phyloP scores from a whole-genome alignment of 1,140 invertebrate genomes.

The Hestina assimilis region DNA sequence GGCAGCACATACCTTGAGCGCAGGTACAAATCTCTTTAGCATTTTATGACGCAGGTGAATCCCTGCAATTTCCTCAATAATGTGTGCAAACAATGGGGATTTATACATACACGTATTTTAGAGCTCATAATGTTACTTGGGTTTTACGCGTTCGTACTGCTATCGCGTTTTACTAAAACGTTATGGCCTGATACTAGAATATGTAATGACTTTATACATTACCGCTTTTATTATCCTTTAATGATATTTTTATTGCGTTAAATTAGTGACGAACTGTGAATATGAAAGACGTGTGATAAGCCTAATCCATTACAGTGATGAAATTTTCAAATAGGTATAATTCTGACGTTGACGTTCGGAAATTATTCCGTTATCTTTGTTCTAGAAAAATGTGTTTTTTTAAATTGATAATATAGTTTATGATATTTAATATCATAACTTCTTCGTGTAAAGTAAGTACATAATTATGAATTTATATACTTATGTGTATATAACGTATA shows the following conservation, averaged over 20 bases:
- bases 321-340: neutral
- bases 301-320: constrained; percentile 1
- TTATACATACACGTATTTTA: constrained; percentile 18
- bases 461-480: too few relatives aligned
- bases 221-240: neutral
- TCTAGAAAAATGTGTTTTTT: neutral
- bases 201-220: constrained; percentile 14
- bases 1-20: neutral
- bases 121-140: constrained; percentile 3
- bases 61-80: constrained; percentile 30
- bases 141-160: neutral
- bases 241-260: constrained; percentile 14
- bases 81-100: constrained; percentile 17
- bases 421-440: neutral
- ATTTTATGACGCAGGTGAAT: constrained; percentile 28
- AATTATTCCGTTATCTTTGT: neutral
- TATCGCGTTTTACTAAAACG: constrained; percentile 11
- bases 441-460: neutral
- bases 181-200: constrained; percentile 1
- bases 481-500: too few relatives aligned
- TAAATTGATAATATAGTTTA: neutral
- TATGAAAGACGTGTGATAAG: neutral
- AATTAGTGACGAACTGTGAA: constrained; percentile 5
- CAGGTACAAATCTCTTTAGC: constrained; percentile 28
- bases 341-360: neutral